These are phyloP conservation scores for Lynx canadensis DNA, from an alignment of 2,113 vertebrate genomes.

Conservation along the genomic window DNA sequence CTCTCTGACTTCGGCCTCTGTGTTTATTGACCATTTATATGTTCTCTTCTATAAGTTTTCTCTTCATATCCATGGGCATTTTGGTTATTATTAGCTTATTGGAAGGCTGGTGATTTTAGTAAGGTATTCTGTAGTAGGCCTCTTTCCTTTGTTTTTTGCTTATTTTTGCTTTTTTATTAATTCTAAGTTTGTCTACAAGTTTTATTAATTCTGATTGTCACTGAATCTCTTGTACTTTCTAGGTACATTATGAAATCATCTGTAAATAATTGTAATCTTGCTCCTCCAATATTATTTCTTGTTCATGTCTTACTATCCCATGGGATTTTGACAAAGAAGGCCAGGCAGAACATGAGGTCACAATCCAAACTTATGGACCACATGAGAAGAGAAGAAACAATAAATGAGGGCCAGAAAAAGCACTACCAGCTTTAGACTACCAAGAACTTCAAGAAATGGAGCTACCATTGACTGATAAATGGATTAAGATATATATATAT, in stretches of 20 bases:
- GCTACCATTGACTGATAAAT: background rate
- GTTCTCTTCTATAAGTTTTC: background rate
- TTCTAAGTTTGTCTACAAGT: background rate
- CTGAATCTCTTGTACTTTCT: background rate
- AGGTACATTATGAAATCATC: background rate
- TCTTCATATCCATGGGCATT: background rate
- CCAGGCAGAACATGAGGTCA: background rate
- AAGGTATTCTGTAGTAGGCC: background rate
- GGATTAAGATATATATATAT: no score
- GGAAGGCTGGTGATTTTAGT: background rate
- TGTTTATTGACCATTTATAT: background rate
- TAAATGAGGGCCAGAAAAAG: background rate
- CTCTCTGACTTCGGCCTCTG: background rate
- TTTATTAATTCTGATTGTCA: background rate
- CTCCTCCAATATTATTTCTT: background rate
- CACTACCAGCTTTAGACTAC: background rate
- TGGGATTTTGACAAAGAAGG: background rate
- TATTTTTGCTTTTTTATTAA: background rate
- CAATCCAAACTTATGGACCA: background rate
- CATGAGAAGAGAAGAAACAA: background rate
- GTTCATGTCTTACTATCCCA: background rate
- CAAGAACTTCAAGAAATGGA: background rate
- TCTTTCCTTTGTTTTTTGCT: background rate
- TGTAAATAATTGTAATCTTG: background rate
- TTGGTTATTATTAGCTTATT: background rate